Evolutionary conservation across 2,113 vertebrate species (phyloP).

Genomic region (Cardinalis cardinalis): DNA sequence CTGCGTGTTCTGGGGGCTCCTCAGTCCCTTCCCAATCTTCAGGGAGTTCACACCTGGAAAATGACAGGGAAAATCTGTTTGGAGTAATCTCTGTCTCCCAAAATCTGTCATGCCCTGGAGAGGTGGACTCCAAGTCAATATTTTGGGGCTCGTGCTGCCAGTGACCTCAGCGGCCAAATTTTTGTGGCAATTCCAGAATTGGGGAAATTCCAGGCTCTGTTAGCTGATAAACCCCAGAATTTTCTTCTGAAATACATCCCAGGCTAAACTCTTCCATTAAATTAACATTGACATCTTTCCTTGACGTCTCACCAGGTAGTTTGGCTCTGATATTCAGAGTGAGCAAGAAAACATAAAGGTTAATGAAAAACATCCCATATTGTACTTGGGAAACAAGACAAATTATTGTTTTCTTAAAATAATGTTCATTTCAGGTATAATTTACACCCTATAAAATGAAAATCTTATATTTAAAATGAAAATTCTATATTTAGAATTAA

Average conservation of each 20-base stretch:
- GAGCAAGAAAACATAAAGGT: not conserved
- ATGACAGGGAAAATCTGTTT: not conserved
- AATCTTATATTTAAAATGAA: not conserved
- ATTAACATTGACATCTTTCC: not conserved
- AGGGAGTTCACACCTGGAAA: not conserved
- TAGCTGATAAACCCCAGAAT: not conserved
- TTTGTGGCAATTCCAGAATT: not conserved
- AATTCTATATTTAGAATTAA: not conserved
- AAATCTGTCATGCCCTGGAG: rapidly evolving
- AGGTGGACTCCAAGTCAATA: not conserved
- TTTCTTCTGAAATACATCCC: not conserved
- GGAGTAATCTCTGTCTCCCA: not conserved
- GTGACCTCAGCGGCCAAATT: not conserved
- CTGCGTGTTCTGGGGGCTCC: not conserved
- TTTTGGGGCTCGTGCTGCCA: rapidly evolving
- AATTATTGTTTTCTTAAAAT: not conserved
- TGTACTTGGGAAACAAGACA: not conserved
- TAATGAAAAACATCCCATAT: not conserved
- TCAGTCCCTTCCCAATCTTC: not conserved
- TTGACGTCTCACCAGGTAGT: not conserved
- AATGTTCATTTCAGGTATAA: not conserved
- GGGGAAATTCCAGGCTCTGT: not conserved
- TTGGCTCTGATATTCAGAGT: not conserved
- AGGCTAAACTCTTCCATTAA: not conserved
- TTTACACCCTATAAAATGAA: not conserved